phyloP scores from a whole-genome alignment of 2,888 invertebrate genomes.

The Melanostoma scalare region DNA sequence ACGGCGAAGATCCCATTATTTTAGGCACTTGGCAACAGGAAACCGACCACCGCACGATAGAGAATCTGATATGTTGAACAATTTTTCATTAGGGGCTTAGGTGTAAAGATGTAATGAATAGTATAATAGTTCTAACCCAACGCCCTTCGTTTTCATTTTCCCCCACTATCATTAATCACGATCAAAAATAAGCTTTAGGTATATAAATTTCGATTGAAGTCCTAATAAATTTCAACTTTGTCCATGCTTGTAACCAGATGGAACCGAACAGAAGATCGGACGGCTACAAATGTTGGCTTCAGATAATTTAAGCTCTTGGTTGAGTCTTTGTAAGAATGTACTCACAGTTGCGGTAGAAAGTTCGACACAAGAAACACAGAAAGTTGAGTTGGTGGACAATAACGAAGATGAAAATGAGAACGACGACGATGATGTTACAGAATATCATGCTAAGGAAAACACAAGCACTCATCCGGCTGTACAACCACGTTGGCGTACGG shows the following conservation, averaged over 20 bases:
- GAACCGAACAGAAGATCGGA: conserved; percentile 92
- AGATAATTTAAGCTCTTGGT: conserved; percentile 93
- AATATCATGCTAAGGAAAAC: conserved; percentile 93
- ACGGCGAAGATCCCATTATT: conserved; percentile 94
- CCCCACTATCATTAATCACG: no score
- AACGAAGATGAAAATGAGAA: conserved; percentile 88
- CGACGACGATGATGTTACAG: conserved; percentile 92
- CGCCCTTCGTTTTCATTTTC: conserved; percentile 4
- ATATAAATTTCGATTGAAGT: background rate
- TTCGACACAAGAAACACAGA: conserved; percentile 64
- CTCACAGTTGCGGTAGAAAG: conserved; percentile 89
- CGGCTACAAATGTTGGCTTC: conserved; percentile 92
- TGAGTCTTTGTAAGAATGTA: conserved; percentile 96
- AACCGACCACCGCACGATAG: conserved; percentile 97
- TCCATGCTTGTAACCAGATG: conserved; percentile 84
- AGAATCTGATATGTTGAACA: conserved; percentile 91
- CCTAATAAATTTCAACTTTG: conserved; percentile 55
- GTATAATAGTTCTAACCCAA: background rate
- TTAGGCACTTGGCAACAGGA: conserved; percentile 97
- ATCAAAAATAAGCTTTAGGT: conserved; percentile 84
- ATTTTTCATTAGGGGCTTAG: no score
- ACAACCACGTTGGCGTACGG: conserved; percentile 96
- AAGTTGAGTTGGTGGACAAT: conserved; percentile 78
- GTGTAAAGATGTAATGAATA: background rate
- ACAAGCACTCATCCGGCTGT: conserved; percentile 90